Evolutionary conservation across 2,888 invertebrate species (phyloP).

Genomic region (Trichopoda pennipes): DNA sequence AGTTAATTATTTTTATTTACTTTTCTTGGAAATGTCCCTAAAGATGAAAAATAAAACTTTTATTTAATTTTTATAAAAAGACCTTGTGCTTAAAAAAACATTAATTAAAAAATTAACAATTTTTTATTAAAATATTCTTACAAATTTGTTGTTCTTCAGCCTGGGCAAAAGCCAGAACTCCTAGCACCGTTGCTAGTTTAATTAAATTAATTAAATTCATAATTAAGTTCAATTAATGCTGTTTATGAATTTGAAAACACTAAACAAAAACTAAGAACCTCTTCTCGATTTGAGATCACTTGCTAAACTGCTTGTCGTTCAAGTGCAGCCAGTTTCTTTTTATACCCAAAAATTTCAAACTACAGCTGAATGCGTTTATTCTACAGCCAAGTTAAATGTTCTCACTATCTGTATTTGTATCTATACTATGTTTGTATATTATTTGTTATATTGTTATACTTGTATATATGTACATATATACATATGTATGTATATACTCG

Average conservation of each 20-base stretch:
- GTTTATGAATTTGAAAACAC: neutral
- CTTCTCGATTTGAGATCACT: conserved; percentile 50
- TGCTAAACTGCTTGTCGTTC: conserved; percentile 60
- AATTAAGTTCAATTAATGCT: conserved; percentile 40
- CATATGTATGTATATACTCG: neutral
- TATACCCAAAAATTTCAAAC: conserved; percentile 62
- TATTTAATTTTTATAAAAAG: no score
- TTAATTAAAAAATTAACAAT: neutral
- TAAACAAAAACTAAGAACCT: neutral
- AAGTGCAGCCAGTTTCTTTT: conserved; percentile 68
- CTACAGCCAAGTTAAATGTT: conserved; percentile 14
- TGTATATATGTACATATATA: neutral
- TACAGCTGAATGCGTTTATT: conserved; percentile 24
- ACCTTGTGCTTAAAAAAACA: no score
- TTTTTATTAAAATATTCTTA: conserved; percentile 56
- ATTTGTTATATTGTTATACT: neutral
- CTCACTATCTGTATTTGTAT: conserved; percentile 25
- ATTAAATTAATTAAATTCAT: conserved; percentile 52
- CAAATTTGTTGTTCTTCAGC: conserved; percentile 70
- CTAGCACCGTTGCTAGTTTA: conserved; percentile 63
- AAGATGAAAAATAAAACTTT: no score
- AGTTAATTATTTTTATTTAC: no score
- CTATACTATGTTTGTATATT: neutral
- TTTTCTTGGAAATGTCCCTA: no score
- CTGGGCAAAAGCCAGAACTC: conserved; percentile 59